phyloP scores from a whole-genome alignment of 2,888 invertebrate species.

The Escarpia spicata region DNA sequence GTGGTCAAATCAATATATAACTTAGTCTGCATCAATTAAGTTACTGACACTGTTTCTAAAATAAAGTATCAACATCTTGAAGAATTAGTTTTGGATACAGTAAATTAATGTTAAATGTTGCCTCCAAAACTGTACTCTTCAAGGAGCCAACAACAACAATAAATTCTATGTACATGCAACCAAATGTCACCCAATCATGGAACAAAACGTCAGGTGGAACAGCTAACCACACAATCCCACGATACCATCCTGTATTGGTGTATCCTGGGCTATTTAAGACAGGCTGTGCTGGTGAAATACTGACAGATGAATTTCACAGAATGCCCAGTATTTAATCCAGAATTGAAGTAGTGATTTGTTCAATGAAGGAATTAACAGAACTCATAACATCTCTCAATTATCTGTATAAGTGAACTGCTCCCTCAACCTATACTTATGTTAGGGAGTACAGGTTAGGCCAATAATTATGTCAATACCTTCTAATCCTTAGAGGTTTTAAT shows the following conservation, averaged over 20 bases:
- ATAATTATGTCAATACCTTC: neutral
- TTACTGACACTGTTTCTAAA: neutral
- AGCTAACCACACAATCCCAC: neutral
- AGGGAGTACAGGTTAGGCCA: neutral
- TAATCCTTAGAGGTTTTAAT: too few species aligned
- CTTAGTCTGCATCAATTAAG: neutral
- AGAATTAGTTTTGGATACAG: neutral
- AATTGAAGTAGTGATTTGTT: neutral
- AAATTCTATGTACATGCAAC: neutral
- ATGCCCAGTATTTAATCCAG: neutral
- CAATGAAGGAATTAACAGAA: neutral
- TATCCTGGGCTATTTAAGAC: neutral
- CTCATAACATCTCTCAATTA: neutral
- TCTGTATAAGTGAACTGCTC: neutral
- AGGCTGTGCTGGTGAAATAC: neutral
- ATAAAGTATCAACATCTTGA: neutral
- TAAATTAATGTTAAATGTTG: neutral
- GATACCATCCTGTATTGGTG: neutral
- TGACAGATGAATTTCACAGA: neutral
- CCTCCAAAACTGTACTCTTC: neutral
- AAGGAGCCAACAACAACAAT: neutral
- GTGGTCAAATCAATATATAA: too few species aligned
- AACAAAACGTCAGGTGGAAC: neutral
- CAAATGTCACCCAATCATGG: neutral
- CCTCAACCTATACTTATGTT: neutral